Conservation (phyloP, 1,140 invertebrate genomes). For the Ctenoplectra terminalis region DNA sequence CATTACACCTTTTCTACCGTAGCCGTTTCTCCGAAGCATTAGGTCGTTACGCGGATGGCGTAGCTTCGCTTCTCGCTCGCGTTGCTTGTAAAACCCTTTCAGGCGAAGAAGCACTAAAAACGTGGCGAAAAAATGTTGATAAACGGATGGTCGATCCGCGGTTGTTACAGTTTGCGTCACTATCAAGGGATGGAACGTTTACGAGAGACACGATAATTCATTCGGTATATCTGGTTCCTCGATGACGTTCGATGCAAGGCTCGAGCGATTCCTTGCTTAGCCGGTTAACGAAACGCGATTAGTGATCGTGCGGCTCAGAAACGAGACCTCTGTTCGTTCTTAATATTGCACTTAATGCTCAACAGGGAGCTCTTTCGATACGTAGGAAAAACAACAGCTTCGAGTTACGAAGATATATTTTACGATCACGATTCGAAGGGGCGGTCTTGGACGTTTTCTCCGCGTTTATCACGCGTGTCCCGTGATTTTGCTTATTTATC, state of each 20-base stretch:
- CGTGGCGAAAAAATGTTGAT: constrained; percentile 43
- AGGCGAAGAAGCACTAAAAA: constrained; percentile 11
- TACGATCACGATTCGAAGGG: constrained; percentile 41
- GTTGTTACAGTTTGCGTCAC: constrained; percentile 9
- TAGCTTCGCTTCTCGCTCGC: background rate
- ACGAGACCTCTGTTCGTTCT: background rate
- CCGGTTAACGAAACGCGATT: constrained; percentile 35
- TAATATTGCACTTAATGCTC: constrained; percentile 48
- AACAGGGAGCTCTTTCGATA: background rate
- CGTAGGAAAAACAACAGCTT: background rate
- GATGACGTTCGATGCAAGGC: too few relatives aligned
- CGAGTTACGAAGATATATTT: too few relatives aligned
- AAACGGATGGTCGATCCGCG: constrained; percentile 35
- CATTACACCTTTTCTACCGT: constrained; percentile 69
- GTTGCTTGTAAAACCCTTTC: constrained; percentile 14
- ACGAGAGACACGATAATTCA: constrained; percentile 44
- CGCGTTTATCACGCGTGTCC: constrained; percentile 19
- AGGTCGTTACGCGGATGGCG: constrained; percentile 42
- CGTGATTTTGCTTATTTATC: constrained; percentile 9
- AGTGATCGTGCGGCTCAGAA: background rate
- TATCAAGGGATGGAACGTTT: constrained; percentile 22
- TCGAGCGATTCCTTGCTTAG: constrained; percentile 43
- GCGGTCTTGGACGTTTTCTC: background rate
- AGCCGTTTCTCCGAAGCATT: constrained; percentile 56
- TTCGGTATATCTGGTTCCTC: background rate